phyloP scores from a whole-genome alignment of 2,797 vertebrate species.

The Megaceryle alcyon region DNA sequence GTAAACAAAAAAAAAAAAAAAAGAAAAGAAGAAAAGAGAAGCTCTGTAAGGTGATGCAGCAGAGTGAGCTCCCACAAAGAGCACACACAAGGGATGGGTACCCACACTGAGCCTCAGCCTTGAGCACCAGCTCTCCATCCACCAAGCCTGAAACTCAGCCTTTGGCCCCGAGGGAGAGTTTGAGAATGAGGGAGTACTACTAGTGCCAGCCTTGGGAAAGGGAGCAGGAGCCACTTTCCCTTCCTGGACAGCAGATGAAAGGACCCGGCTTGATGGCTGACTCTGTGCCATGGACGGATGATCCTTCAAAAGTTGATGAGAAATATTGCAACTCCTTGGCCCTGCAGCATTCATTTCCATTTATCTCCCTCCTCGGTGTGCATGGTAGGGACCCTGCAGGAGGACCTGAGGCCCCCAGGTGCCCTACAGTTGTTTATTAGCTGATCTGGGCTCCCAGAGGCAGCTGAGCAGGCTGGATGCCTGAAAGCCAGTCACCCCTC shows the following conservation, averaged over 20 bases:
- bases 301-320: not conserved
- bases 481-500: not conserved
- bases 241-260: not conserved
- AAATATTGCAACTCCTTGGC: not conserved
- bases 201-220: fast-evolving
- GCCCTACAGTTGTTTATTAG: not conserved
- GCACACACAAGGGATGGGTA: not conserved
- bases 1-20: not conserved
- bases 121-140: fast-evolving
- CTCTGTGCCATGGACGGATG: fast-evolving
- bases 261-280: fast-evolving
- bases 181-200: not conserved
- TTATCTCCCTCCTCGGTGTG: not conserved
- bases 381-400: fast-evolving
- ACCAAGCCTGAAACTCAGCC: not conserved
- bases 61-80: not conserved
- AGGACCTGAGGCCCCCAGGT: not conserved
- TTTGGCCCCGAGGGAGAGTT: not conserved
- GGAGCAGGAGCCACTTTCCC: not conserved
- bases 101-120: not conserved
- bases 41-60: not conserved
- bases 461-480: not conserved
- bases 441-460: not conserved
- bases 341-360: not conserved
- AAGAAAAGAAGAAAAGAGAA: not conserved